A percentile compares a stretch with the other conserved stretches of the same genome.
These are phyloP conservation scores for Peromyscus melanophrys DNA, from an alignment of 2,797 vertebrate species.

Conservation along the genomic window DNA sequence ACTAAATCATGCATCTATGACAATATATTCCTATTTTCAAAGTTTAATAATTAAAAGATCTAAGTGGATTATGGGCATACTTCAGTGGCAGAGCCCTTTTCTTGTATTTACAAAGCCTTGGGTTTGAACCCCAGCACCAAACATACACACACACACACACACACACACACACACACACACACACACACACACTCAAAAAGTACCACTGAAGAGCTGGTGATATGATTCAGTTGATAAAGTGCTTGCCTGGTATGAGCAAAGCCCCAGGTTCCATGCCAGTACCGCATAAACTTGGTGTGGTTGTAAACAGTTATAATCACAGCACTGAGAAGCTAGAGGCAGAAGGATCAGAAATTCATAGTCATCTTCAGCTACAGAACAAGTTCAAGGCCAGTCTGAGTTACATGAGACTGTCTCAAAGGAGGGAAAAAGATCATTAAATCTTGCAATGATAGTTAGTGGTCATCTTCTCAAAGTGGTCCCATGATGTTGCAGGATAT, in stretches of 20 bases:
- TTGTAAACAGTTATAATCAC: not conserved
- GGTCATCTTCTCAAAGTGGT: conserved; percentile 2
- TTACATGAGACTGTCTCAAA: not conserved
- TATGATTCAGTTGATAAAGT: not conserved
- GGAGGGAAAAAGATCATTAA: not conserved
- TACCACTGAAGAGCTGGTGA: not conserved
- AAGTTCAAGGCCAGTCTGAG: not conserved
- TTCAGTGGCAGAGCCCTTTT: not conserved
- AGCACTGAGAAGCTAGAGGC: not conserved
- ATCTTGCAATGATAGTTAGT: not conserved
- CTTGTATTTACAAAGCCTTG: not conserved
- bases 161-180: not conserved
- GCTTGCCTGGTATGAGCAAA: not conserved
- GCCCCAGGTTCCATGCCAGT: not conserved
- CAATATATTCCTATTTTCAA: conserved; percentile 41
- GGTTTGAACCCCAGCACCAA: not conserved
- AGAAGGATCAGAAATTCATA: not conserved
- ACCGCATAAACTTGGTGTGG: not conserved
- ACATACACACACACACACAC: not conserved
- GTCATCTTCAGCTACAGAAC: not conserved
- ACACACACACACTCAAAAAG: not conserved
- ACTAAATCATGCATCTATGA: not conserved
- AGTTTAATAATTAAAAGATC: conserved; percentile 34
- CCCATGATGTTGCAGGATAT: not conserved
- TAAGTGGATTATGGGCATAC: not conserved